Percentiles rank a stretch among this genome's conserved stretches.
These are phyloP conservation scores for Calephelis nemesis DNA, from an alignment of 1,140 invertebrate species.

Conservation along the genomic window DNA sequence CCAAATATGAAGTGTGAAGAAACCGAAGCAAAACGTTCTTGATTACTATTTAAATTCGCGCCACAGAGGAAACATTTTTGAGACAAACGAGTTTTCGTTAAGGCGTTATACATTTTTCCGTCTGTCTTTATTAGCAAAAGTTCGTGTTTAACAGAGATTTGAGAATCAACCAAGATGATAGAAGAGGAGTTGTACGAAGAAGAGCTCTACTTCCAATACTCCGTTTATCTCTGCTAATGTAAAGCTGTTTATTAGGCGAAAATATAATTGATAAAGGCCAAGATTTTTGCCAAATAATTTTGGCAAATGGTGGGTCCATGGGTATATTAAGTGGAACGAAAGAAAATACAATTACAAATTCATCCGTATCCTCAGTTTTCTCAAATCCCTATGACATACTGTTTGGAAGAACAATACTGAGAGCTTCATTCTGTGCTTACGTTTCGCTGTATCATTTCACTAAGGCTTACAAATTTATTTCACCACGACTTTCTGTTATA, in stretches of 20 bases:
- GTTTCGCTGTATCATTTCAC: not conserved
- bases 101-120: not conserved
- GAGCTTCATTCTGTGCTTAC: not conserved
- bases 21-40: conserved; percentile 20
- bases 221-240: not conserved
- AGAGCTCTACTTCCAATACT: not conserved
- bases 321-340: not conserved
- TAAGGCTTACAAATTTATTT: not conserved
- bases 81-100: not conserved
- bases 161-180: not conserved
- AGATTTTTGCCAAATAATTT: conserved; percentile 1
- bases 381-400: not conserved
- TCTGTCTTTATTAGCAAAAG: not conserved
- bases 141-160: not conserved
- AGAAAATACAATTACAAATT: not conserved
- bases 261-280: not conserved
- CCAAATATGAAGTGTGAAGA: conserved; percentile 28
- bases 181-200: not conserved
- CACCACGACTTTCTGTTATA: not conserved
- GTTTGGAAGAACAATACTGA: too few species aligned
- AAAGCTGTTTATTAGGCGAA: not conserved
- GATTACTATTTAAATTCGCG: not conserved
- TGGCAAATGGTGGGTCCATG: not conserved
- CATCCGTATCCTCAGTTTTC: not conserved
- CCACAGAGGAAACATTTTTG: not conserved